A percentile compares a stretch with the other conserved stretches of the same genome.
phyloP scores from a whole-genome alignment of 2,797 vertebrate genomes.

The Melanotaenia boesemani region DNA sequence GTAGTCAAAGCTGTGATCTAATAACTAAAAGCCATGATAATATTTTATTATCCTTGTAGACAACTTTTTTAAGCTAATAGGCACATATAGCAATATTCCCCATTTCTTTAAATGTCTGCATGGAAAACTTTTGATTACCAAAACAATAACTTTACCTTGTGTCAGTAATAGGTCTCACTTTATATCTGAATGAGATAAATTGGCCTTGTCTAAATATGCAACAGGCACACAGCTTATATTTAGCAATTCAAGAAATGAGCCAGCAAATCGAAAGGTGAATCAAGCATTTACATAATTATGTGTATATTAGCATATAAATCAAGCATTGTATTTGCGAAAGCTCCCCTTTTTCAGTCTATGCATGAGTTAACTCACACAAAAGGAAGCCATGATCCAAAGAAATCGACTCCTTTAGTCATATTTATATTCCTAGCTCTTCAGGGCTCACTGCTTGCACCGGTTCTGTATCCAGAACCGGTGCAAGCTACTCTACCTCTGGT shows the following conservation, averaged over 20 bases:
- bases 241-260: conserved; percentile 68
- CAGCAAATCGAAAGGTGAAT: conserved; percentile 67
- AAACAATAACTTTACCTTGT: conserved; percentile 39
- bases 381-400: conserved; percentile 76
- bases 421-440: conserved; percentile 68
- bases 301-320: conserved; percentile 82
- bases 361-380: conserved; percentile 69
- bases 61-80: conserved; percentile 43
- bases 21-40: conserved; percentile 38
- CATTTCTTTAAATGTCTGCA: conserved; percentile 33
- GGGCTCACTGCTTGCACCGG: conserved; percentile 58
- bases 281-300: conserved; percentile 81
- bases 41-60: conserved; percentile 32
- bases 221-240: conserved; percentile 61
- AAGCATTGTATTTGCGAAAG: conserved; percentile 76
- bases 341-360: conserved; percentile 55
- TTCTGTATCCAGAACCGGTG: conserved; percentile 52
- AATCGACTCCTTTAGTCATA: conserved; percentile 77
- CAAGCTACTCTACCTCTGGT: conserved; percentile 46
- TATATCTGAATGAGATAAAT: conserved; percentile 38
- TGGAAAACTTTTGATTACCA: conserved; percentile 59
- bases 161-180: conserved; percentile 48
- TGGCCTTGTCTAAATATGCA: conserved; percentile 50
- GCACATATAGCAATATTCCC: conserved; percentile 28
- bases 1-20: conserved; percentile 5